A percentile compares a stretch with the other conserved stretches of the same genome.
These are phyloP conservation scores for Hyposoter didymator DNA, from an alignment of 2,888 invertebrate species.

Conservation along the genomic window DNA sequence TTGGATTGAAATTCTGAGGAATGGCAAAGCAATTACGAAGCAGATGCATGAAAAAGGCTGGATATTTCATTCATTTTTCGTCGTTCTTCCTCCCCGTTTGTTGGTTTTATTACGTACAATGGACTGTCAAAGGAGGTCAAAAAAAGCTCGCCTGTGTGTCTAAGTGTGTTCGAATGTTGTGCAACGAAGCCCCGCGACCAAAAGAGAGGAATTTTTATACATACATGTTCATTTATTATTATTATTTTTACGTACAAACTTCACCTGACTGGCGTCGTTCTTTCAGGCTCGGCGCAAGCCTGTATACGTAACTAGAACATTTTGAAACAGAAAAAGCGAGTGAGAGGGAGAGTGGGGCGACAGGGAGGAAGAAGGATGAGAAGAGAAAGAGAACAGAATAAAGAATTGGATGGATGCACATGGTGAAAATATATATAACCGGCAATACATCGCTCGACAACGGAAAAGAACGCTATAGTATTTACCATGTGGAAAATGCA, in stretches of 20 bases:
- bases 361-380: neutral
- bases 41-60: constrained; percentile 3
- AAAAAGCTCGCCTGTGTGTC: constrained; percentile 13
- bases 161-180: constrained; percentile 31
- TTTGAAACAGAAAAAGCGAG: constrained; percentile 21
- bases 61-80: constrained; percentile 15
- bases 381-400: constrained; percentile 27
- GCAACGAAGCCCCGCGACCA: constrained; percentile 5
- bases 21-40: constrained; percentile 19
- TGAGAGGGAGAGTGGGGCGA: constrained; percentile 10
- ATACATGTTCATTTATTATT: constrained; percentile 20
- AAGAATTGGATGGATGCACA: constrained; percentile 53
- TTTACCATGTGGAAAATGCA: constrained; percentile 62
- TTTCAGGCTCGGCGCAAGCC: constrained; percentile 46
- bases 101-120: constrained; percentile 27
- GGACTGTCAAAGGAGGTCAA: constrained; percentile 7
- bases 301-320: constrained; percentile 34
- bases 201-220: constrained; percentile 14
- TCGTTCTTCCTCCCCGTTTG: constrained; percentile 9
- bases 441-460: constrained; percentile 55
- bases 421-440: constrained; percentile 30
- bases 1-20: neutral
- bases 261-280: constrained; percentile 33
- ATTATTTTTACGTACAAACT: constrained; percentile 29
- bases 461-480: constrained; percentile 42